phyloP scores from a whole-genome alignment of 2,797 vertebrate species.

The Lithobates sylvaticus region DNA sequence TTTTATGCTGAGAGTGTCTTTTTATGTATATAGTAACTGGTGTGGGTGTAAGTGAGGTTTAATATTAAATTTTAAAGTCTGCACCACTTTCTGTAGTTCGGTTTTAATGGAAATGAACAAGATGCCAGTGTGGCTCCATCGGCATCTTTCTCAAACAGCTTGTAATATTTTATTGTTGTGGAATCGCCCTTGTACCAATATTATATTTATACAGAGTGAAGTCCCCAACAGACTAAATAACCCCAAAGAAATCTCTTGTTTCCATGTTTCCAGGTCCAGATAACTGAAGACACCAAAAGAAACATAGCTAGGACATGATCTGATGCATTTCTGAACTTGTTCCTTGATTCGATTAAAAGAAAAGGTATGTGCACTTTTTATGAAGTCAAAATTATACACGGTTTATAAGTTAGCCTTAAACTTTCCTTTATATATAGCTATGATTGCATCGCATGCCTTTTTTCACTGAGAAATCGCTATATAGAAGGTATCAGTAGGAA shows the following conservation, averaged over 20 bases:
- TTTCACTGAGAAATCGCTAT: not conserved
- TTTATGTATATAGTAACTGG: slow-evolving; percentile 12
- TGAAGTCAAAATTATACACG: not conserved
- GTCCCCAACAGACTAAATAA: slow-evolving; percentile 8
- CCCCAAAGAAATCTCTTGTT: not conserved
- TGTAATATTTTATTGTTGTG: slow-evolving; percentile 40
- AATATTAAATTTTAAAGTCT: slow-evolving; percentile 50
- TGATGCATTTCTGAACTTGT: not conserved
- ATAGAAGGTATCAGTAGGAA: no score
- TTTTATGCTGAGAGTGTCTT: not conserved
- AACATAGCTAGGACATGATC: not conserved
- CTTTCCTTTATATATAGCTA: no score
- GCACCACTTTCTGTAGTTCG: slow-evolving; percentile 38
- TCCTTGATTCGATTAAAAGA: not conserved
- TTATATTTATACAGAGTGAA: slow-evolving; percentile 15
- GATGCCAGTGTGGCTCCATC: slow-evolving; percentile 49
- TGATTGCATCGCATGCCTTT: no score
- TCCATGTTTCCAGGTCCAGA: slow-evolving; percentile 2
- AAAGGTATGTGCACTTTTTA: not conserved
- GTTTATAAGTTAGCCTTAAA: no score
- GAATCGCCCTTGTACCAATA: slow-evolving; percentile 23
- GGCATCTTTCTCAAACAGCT: slow-evolving; percentile 25
- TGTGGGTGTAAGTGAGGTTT: slow-evolving; percentile 42
- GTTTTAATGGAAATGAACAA: slow-evolving; percentile 48
- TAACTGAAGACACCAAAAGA: not conserved